Evolutionary conservation across 1,140 invertebrate species (phyloP), one percentile per base, ranked within the genome.

Genomic region (Eufriesea mexicana): DNA sequence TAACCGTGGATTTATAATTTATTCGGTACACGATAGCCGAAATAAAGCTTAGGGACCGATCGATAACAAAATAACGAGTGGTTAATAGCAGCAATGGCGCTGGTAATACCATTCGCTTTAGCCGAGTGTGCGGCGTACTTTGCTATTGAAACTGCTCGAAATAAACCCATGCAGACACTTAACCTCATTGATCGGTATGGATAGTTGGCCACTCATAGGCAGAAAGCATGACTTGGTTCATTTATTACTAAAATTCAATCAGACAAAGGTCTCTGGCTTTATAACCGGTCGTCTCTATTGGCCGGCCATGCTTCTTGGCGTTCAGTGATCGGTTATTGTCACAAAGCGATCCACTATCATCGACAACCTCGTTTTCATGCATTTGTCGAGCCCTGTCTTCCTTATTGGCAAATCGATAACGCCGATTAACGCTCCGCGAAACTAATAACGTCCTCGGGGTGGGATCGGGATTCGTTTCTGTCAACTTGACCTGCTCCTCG

Each of bases 191-290:
- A 80, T 80, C 77, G 77, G 45, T 70, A 42, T n/a, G 35, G 75
- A 51, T 61, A 54, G 28, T 23, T 45, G 42, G 18, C 54, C 54
- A 73, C 23, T 59, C 14, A 28, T 71, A 61, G 25, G 16, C 25
- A 67, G 51, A 55, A 55, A 68, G 35, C n/a, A 57, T 62, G n/a
- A 49, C 23, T 57, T 23, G n/a, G 42, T 79, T 35, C 79, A 12
- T 79, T 86, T 62, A 77, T 66, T 79, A 75, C 55, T 83, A 42
- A 84, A 84, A 86, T 86, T 79, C 71, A 84, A 84, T 86, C 75
- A 73, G 51, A 45, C 64, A 71, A 62, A 79, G 68, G 64, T 62
- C 25, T 62, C 20, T 28, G n/a, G 47, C 55, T 79, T 83, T 78
- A 66, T 51, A 57, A 20, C 6, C 23, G 35, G n/a, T 57, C 67